These are phyloP conservation scores for Eutrigla gurnardus DNA, from an alignment of 2,797 vertebrate genomes.

Conservation along the genomic window DNA sequence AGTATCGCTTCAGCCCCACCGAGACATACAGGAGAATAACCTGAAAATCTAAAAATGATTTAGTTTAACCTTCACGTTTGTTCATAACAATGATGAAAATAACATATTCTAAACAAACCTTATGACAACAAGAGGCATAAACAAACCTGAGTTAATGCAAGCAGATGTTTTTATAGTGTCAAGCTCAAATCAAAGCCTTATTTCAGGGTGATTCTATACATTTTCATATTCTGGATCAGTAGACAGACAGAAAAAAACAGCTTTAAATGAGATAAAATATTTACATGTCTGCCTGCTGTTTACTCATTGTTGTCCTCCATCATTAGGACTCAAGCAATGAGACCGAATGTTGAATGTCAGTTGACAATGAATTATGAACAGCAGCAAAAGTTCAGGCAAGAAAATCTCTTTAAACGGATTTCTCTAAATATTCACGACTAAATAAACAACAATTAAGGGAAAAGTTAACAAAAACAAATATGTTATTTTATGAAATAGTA, in stretches of 20 bases:
- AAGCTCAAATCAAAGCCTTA: neutral
- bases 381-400: too few species aligned
- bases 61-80: neutral
- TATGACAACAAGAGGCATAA: neutral
- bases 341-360: too few species aligned
- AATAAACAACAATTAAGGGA: neutral
- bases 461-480: too few species aligned
- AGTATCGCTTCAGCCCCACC: conserved; percentile 27
- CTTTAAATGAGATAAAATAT: neutral
- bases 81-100: neutral
- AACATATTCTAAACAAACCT: neutral
- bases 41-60: neutral
- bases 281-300: neutral
- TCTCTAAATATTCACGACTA: too few species aligned
- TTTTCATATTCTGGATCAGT: neutral
- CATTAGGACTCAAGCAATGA: conserved; percentile 4
- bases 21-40: neutral
- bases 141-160: neutral
- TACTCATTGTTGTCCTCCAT: neutral
- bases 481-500: neutral
- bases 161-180: neutral
- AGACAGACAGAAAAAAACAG: neutral
- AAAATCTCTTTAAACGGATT: too few species aligned
- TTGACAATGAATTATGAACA: too few species aligned
- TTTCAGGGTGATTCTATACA: neutral